These are phyloP conservation scores for Peromyscus maniculatus DNA, from an alignment of 2,113 vertebrate genomes.

Conservation along the genomic window DNA sequence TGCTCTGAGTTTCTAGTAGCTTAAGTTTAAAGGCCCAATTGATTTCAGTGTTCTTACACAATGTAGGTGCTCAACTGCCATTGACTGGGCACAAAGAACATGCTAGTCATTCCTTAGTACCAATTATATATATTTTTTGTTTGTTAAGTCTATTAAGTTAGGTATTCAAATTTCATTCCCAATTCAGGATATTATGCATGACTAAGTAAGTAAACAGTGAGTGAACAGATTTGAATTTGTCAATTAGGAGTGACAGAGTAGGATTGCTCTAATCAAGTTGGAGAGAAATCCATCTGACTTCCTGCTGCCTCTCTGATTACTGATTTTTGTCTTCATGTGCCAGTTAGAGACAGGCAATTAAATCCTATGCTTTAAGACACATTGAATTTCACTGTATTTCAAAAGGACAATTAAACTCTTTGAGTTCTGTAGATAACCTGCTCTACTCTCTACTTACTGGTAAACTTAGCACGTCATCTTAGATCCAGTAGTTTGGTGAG, in stretches of 20 bases:
- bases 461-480: background rate
- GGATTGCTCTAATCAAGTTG: background rate
- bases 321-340: background rate
- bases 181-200: constrained; percentile 29
- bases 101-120: background rate
- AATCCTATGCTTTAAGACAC: background rate
- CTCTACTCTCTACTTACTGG: background rate
- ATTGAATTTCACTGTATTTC: background rate
- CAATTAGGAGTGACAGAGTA: background rate
- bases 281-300: background rate
- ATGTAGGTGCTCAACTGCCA: background rate
- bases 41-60: background rate
- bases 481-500: constrained; percentile 12
- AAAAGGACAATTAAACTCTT: background rate
- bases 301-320: background rate
- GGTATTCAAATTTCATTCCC: background rate
- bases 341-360: background rate
- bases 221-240: background rate
- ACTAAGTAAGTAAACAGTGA: background rate
- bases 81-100: background rate
- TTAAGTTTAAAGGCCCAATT: background rate
- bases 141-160: constrained; percentile 12
- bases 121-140: background rate
- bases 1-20: background rate
- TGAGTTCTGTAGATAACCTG: background rate